These are phyloP conservation scores for Tuta absoluta DNA, from an alignment of 2,888 invertebrate species.

Conservation along the genomic window DNA sequence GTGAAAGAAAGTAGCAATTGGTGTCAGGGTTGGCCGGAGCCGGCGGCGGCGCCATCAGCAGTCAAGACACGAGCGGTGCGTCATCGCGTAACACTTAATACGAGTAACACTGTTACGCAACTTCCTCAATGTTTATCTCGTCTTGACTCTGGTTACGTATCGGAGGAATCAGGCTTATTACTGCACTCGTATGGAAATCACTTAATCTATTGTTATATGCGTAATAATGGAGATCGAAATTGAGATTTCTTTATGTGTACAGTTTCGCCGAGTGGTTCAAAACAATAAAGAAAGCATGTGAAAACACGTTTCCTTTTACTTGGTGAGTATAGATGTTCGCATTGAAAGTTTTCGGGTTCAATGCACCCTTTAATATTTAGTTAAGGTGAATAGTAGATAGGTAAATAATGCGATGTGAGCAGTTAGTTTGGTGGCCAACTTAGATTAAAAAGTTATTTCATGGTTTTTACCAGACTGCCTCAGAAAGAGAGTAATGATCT, in stretches of 20 bases:
- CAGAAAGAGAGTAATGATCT: too few species aligned
- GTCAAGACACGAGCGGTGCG: constrained; percentile 62
- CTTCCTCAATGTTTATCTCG: constrained; percentile 56
- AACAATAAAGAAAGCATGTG: constrained; percentile 38
- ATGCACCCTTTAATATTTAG: neutral
- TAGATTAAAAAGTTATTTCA: too few species aligned
- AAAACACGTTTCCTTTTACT: constrained; percentile 30
- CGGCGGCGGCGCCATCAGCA: constrained; percentile 66
- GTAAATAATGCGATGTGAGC: too few species aligned
- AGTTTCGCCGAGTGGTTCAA: constrained; percentile 31
- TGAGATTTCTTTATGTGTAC: constrained; percentile 33
- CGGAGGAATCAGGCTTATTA: constrained; percentile 29
- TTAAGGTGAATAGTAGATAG: too few species aligned
- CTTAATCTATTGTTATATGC: constrained; percentile 42
- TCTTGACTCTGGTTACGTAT: constrained; percentile 33
- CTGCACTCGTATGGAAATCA: constrained; percentile 42
- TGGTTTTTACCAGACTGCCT: too few species aligned
- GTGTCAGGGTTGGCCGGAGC: constrained; percentile 72
- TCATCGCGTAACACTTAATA: constrained; percentile 61
- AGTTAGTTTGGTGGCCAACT: too few species aligned
- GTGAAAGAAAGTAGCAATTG: constrained; percentile 65
- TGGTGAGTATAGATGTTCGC: neutral
- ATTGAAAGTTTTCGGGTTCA: constrained; percentile 22
- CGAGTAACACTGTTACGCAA: constrained; percentile 57
- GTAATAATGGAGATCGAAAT: constrained; percentile 40